Percentiles rank a stretch among this genome's conserved stretches.
Evolutionary conservation across 2,113 vertebrate genomes (phyloP).

Genomic region (Rafetus swinhoei): DNA sequence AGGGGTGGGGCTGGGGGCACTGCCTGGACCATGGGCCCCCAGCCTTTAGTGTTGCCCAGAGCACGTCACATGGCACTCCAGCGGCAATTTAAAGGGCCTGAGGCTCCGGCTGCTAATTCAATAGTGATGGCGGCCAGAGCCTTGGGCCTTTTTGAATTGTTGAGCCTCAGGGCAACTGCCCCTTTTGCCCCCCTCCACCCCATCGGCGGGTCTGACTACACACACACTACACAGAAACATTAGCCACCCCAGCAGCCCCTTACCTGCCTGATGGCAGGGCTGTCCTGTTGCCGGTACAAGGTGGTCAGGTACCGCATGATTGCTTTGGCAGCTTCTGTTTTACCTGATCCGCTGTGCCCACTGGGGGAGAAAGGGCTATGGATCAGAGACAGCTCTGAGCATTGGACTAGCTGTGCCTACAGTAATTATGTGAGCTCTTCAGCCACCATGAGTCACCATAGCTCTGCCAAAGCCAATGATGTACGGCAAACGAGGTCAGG

Average conservation of each 20-base stretch:
- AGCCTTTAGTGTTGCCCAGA: no score
- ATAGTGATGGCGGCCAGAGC: no score
- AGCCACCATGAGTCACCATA: neutral
- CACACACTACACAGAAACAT: neutral
- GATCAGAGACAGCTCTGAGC: neutral
- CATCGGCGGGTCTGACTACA: no score
- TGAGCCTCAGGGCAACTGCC: no score
- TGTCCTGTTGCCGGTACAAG: constrained; percentile 75
- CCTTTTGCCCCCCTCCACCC: no score
- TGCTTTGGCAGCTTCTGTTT: constrained; percentile 89
- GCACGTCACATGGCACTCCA: no score
- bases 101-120: no score
- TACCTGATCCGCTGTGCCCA: constrained; percentile 92
- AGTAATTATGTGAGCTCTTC: neutral
- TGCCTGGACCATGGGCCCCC: no score
- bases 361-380: constrained; percentile 71
- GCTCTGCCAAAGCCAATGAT: neutral
- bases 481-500: neutral
- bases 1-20: no score
- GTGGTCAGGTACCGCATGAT: constrained; percentile 86
- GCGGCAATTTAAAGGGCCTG: no score
- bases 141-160: no score
- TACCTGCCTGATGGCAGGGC: constrained; percentile 80
- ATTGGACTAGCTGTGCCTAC: neutral
- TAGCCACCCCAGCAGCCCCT: neutral